Evolutionary conservation across 2,797 vertebrate species (phyloP), one percentile per base, ranked within the genome.

Genomic region (Bucorvus abyssinicus): DNA sequence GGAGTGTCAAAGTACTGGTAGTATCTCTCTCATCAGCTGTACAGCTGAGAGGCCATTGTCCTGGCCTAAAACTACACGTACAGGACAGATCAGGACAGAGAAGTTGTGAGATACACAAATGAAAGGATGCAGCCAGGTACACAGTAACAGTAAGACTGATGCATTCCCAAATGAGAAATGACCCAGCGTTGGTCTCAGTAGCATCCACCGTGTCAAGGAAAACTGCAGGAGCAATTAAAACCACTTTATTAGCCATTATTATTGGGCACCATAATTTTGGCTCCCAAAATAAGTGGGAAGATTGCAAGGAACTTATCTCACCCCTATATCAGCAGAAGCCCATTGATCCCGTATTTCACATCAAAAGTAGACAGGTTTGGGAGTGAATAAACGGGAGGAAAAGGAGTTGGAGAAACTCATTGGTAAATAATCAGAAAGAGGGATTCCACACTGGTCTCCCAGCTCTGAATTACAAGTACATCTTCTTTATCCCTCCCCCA

Each of bases 401-500:
- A 84, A 76, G 29, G 36, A 50, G 24, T 8, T 90, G 63, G 22
- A 67, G 49, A 91, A 93, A 34, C 21, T 94, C n/a, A 17, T 7
- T 86, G 42, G 47, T 82, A 92, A 91, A 89, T 60, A 84, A 76
- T 42, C n/a, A 84, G 56, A 63, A 89, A 55, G 55, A 78, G 45
- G 22, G 45, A 87, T 80, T 64, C 45, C 30, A 55, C 45, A 50
- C 14, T 69, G 67, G n/a, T 63, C 45, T 91, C 23, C 21, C 40
- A 84, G 84, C n/a, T 84, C 74, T 90, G 88, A 95, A 93, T 95
- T 79, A 16, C 23, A 94, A 94, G n/a, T 76, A 59, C 16, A 27
- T 79, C 36, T 27, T 87, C 68, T 93, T 74, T 74, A 16, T 80
- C 75, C 88, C 56, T 84, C 55, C 88, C 26, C 20, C 60, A 2